Base-by-base conservation (phyloP, 2,888 invertebrate species). In the Dolichomitus sp. region DNA sequence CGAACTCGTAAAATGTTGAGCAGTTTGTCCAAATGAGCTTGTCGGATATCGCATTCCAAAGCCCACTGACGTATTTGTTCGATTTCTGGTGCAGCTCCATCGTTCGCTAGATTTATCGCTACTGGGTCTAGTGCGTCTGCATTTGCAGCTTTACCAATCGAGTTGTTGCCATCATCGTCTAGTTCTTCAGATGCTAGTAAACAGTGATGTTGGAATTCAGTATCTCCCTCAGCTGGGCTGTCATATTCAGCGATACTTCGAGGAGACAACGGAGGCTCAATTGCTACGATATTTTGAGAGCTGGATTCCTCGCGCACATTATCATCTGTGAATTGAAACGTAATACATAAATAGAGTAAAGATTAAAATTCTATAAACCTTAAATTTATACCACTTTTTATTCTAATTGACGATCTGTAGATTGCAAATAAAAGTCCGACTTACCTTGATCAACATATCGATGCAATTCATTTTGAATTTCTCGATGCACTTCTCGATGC, bases 1-100 rank as follows among this genome's bases (percentile, higher is more conserved):
- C 52, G 45, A 40, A n/a, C 17, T 54, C 69, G 19, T 19, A 69
- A 69, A 17, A 69, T 69, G 2, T 17, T 19, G 1, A 69, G 19
- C 6, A 69, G 40, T 72, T 59, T 59, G 17, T 72, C 59, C 27
- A 72, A 57, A 45, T 72, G 72, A 72, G 48, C 23, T 12, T 72
- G 72, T n/a, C 23, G 59, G n/a, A 72, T 45, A 72, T 72, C 9
- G 33, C 59, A 48, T 33, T 72, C 59, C 17, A 72, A 11, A 33
- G 72, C 59, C 72, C 45, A 57, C 12, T 27, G 2, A 4, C 48
- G 72, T 12, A 72, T 59, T 45, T 72, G 30, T 11, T 57, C 72
- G 45, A 72, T 19, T 42, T 59, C 48, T 12, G 42, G n/a, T 27
- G 45, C 33, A 69, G 40, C 37, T 52, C 14, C 52, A 7, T 37